Base-by-base conservation (phyloP, 2,113 vertebrate species). In the Athene noctua region DNA sequence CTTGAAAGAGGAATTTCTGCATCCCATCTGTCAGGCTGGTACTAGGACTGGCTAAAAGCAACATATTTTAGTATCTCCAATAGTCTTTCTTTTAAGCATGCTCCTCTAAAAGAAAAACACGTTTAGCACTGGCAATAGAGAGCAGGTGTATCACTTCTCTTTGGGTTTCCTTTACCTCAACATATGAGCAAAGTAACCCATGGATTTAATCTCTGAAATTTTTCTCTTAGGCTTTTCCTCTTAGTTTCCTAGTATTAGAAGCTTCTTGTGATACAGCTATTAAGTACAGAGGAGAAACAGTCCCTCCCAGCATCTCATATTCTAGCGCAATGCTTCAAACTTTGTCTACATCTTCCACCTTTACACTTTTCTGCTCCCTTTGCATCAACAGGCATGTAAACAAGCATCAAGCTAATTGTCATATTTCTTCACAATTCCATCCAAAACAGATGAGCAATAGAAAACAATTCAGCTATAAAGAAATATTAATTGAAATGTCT, bases 331-430 rank as follows among this genome's bases (percentile, higher is more conserved):
- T 59, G 36, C 25, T 80, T 58, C 38, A 63, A 67, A 81, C 4
- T 44, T 67, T 59, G 11, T 44, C 30, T 81, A 10, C 9, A 25
- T 75, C 26, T 70, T 73, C n/a, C 15, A 62, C 8, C 26, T 92
- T 46, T 34, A 62, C 17, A 26, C 8, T 61, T 51, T 40, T 44
- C 68, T 75, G 21, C 22, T 79, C 23, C 21, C 8, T 46, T 85
- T 78, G 46, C 4, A 5, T 70, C 0, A 2, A 70, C 1, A 11
- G 13, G 12, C 5, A 2, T 14, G n/a, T 29, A 87, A 66, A 73
- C 5, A 75, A 55, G 22, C 61, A 12, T 36, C 26, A 78, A 87
- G 16, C 1, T 65, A 79, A 32, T 57, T 14, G 7, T 16, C 2
- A 6, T 54, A 40, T 51, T 51, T 79, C n/a, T 85, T 85, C 62